Base-by-base conservation (phyloP, 2,113 vertebrate species). In the Silurus asotus region DNA sequence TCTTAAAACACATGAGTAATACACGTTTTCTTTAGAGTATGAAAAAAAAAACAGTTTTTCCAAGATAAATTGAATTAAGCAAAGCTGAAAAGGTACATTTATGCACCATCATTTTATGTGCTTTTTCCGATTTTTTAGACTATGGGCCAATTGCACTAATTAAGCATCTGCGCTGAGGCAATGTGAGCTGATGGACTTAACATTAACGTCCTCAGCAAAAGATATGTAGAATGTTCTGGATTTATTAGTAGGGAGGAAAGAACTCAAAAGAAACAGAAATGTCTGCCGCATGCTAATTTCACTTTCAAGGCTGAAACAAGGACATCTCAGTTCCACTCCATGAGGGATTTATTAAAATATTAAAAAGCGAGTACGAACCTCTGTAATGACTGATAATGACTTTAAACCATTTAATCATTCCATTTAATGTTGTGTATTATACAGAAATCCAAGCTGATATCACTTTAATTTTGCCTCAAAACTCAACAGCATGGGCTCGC, bases 71-170 rank as follows among this genome's bases (percentile, higher is more conserved):
- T 11, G 51, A 10, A 51, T 75, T 51, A 51, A 51, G 19, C 51
- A 20, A 9, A 20, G 45, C 7, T 20, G 8, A 74, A 9, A 74
- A 25, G 48, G 49, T 69, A 8, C 2, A 15, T 67, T 49, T 48
- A n/a, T 20, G 19, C 17, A 49, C 5, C 7, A 19, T 55, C 6
- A 0, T n/a, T 76, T 6, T n/a, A 25, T 55, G 20, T 75, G 49
- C 11, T 8, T 76, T 77, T 53, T 13, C 0, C 3, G 17, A 45
- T 59, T 17, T 10, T 8, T 79, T 1, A 4, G 6, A 56, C 7
- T 37, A 9, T 48, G 61, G n/a, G 37, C 37, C 86, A 88, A 87
- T 86, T 88, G 85, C 83, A 28, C 58, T 88, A 85, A 89, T 89
- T 88, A 88, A 84, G 82, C 70, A 72, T 67, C 37, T 76, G 84